Evolutionary conservation across 2,888 invertebrate genomes (phyloP), one percentile per base, ranked within the genome.

Genomic region (Amblyteles armatorius): DNA sequence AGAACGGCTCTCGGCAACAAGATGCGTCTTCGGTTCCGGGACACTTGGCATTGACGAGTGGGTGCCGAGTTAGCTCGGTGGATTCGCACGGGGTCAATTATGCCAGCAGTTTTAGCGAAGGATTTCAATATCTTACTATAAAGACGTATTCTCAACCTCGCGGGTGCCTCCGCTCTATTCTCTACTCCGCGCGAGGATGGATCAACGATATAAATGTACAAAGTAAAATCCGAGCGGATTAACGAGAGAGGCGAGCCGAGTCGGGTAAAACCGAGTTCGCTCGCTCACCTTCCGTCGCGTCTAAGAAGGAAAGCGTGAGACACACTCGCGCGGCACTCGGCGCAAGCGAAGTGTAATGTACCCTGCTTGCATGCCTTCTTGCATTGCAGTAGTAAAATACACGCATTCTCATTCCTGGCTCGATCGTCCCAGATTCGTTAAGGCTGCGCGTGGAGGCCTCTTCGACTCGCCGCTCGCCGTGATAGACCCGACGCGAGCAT

Each of bases 241-340:
- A 60, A 65, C 65, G 60, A 48, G 16, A 48, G 16, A 57, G 57
- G 22, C 55, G n/a, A 55, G 55, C 40, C 73, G 29, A 73, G 60
- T 60, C 73, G 40, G 73, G 73, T 19, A 63, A 73, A 48, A 19
- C 60, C 16, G 44, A 19, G 50, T 44, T 73, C 19, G 29, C 74
- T 74, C 26, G 48, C 74, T 80, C 72, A 68, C 80, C 77, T 72
- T 80, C 33, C 77, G 65, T 52, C 67, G 77, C 71, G 22, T 72
- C 80, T 68, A 81, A 78, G 72, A 79, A 84, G 81, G 77, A 84
- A 84, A 84, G 84, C 84, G 84, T 84, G 84, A 84, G 84, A 81
- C 84, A 77, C 72, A 69, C 68, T 84, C 84, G 60, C 52, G 84
- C 60, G 19, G 68, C 11, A 55, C 26, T 81, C 5, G 13, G 26